Evolutionary conservation across 1,140 invertebrate species (phyloP).

Genomic region (Tenebrio molitor): DNA sequence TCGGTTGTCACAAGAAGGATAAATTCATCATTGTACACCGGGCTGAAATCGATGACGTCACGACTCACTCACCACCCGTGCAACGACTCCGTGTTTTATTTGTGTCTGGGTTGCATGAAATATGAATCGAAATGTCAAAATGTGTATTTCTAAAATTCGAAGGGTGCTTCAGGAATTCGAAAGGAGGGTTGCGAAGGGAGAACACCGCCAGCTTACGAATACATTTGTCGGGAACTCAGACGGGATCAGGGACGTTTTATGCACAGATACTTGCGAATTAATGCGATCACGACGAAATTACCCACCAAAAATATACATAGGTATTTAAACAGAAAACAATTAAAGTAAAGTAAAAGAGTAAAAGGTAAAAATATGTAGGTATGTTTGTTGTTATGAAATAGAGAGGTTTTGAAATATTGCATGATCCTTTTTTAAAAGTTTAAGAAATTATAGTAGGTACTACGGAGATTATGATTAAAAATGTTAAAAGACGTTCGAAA

Average conservation of each 20-base stretch:
- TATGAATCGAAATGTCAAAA: conserved; percentile 56
- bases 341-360: too few species aligned
- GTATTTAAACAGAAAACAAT: too few species aligned
- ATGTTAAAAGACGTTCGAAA: too few species aligned
- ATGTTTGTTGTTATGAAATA: too few species aligned
- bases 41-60: conserved; percentile 51
- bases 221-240: conserved; percentile 21
- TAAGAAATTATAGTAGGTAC: too few species aligned
- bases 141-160: conserved; percentile 48
- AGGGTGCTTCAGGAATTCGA: conserved; percentile 49
- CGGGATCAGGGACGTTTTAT: conserved; percentile 18
- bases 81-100: conserved; percentile 47
- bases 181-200: background rate
- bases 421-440: too few species aligned
- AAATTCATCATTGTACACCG: conserved; percentile 57
- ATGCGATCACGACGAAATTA: too few species aligned
- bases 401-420: too few species aligned
- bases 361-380: too few species aligned
- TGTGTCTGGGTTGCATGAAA: conserved; percentile 51
- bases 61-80: conserved; percentile 51
- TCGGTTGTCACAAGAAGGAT: conserved; percentile 56
- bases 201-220: background rate
- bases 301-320: too few species aligned
- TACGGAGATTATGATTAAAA: too few species aligned
- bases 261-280: too few species aligned